Evolutionary conservation across 2,113 vertebrate genomes (phyloP).

Genomic region (Crypturellus undulatus): DNA sequence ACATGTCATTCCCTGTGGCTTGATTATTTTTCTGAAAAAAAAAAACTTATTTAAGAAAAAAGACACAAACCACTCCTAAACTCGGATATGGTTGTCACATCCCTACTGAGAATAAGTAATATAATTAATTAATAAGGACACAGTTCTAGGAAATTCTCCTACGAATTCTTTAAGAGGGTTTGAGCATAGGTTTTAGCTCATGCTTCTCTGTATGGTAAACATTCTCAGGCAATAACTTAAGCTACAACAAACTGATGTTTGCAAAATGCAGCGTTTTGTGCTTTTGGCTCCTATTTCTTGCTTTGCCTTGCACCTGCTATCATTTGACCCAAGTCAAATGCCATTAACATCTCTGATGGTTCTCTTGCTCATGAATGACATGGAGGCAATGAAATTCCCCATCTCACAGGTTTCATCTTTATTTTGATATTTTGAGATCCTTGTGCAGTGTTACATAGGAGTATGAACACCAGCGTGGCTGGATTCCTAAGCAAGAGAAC

Average conservation of each 20-base stretch:
- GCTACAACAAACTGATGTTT: neutral
- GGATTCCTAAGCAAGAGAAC: rapidly evolving
- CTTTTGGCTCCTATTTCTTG: neutral
- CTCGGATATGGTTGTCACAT: neutral
- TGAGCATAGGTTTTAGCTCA: neutral
- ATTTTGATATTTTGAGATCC: neutral
- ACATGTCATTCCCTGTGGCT: neutral
- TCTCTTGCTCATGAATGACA: neutral
- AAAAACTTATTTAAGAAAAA: neutral
- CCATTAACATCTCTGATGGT: neutral
- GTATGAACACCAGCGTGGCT: neutral
- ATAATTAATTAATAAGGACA: neutral
- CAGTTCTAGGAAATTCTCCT: neutral
- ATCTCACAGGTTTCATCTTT: neutral
- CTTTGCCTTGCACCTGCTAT: neutral
- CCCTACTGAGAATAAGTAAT: neutral
- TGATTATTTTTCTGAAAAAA: neutral
- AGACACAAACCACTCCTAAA: neutral
- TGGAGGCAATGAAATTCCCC: neutral
- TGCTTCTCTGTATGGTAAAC: neutral
- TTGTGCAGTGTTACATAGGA: neutral
- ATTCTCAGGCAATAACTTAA: neutral
- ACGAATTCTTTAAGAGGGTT: neutral
- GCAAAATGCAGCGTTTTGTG: neutral
- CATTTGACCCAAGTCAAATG: neutral